Evolutionary conservation across 1,140 invertebrate genomes (phyloP).

Genomic region (Frieseomelitta varia): DNA sequence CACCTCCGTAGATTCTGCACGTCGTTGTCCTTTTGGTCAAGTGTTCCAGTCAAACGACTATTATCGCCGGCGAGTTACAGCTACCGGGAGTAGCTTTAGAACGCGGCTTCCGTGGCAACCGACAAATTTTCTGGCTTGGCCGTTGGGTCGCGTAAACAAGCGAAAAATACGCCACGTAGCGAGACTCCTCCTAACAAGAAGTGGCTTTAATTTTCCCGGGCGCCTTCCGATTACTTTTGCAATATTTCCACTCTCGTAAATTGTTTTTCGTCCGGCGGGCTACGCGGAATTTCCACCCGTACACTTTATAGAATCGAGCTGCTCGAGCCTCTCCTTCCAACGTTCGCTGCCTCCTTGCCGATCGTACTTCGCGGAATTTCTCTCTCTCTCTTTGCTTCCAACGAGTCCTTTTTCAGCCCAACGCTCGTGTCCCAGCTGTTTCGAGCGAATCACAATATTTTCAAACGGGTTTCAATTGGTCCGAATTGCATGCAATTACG

Average conservation of each 20-base stretch:
- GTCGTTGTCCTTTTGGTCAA: not conserved
- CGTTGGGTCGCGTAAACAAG: slow-evolving; percentile 13
- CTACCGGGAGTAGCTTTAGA: not conserved
- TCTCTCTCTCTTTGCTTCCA: too few relatives aligned
- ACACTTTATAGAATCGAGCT: not conserved
- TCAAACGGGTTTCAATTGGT: not conserved
- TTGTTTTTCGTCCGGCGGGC: slow-evolving; percentile 10
- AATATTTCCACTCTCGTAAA: slow-evolving; percentile 23
- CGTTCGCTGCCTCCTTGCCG: not conserved
- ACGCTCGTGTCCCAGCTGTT: not conserved
- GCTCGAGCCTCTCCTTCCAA: not conserved
- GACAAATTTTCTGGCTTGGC: slow-evolving; percentile 16
- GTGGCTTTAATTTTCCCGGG: not conserved
- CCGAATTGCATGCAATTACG: not conserved
- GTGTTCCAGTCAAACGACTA: slow-evolving; percentile 17
- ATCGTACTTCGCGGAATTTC: not conserved
- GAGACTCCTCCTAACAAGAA: not conserved
- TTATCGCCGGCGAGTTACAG: slow-evolving; percentile 23
- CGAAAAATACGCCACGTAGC: slow-evolving; percentile 16
- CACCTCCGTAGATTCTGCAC: not conserved
- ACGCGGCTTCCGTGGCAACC: not conserved
- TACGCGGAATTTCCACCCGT: not conserved
- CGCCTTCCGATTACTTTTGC: not conserved
- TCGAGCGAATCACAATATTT: not conserved
- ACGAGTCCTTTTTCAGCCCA: not conserved